Base-by-base conservation (phyloP, 2,888 invertebrate genomes). In the Acanthosepion lycidas region DNA sequence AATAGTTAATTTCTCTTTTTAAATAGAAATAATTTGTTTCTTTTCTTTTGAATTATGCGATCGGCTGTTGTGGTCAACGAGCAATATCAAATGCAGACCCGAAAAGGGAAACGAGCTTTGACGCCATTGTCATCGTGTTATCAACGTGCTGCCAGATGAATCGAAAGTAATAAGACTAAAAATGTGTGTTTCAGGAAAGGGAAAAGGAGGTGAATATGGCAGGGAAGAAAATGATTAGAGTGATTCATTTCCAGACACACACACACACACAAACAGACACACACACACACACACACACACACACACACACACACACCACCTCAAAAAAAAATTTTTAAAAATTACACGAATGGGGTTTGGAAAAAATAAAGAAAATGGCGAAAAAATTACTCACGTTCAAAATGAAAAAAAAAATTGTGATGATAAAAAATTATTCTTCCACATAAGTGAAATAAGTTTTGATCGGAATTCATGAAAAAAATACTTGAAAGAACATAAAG, bases 391-490 rank as follows among this genome's bases (percentile, higher is more conserved):
- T 78, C 78, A 12, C n/a, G 78, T n/a, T 78, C n/a, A 78, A 78
- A 78, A n/a, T 78, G 78, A 78, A 78, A 78, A 78, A 78, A 78
- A 78, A 78, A 18, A 15, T n/a, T 78, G n/a, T 78, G 78, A 78
- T 78, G n/a, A 78, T n/a, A 78, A 78, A 78, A 78, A 33, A 78
- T n/a, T n/a, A n/a, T 33, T 78, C 78, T 15, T 78, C 78, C n/a
- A 78, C 78, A 78, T 78, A 78, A 78, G 12, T 78, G 78, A 78
- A 78, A 78, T 78, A 78, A n/a, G 78, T 78, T 78, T 78, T n/a
- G 78, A 78, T 78, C 78, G 33, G 78, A 78, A 78, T 78, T 78
- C n/a, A 26, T 23, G 23, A 59, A 59, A 59, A 59, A 59, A 59
- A 23, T 59, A 59, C 59, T 59, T 59, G 23, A 59, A 59, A 59